Evolutionary conservation across 2,797 vertebrate species (phyloP), one percentile per base, ranked within the genome.

Genomic region (Urosaurus nigricauda): DNA sequence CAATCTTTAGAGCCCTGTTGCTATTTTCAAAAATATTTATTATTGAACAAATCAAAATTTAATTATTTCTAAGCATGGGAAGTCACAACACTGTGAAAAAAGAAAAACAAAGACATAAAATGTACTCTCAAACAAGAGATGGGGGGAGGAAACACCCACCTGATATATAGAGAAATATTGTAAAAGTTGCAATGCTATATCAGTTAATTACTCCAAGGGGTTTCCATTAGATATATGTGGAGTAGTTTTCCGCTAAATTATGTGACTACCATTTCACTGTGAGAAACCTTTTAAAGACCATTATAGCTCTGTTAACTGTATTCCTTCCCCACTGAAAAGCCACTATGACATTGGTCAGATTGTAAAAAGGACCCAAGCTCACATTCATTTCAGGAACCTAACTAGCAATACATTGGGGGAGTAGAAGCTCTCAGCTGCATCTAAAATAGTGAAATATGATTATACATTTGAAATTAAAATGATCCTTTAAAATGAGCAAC

Each of bases 211-310:
- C 83, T 83, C 88, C 90, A 43, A 63, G 87, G 87, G 90, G 84
- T 88, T 88, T 88, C 87, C 90, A 91, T 91, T 91, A 91, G 87
- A 86, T 88, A 86, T 88, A 88, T 86, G 79, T 65, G 86, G 79
- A 88, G 84, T 83, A 88, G 84, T 86, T 88, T 86, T 74, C 87
- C 86, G 73, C 79, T 40, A 88, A 88, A 88, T 91, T 91, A 91
- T 85, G 83, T 83, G 79, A 88, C 79, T 86, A 86, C 51, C 65
- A 86, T 85, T 83, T 91, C 90, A 63, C 84, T 86, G 90, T 88
- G 79, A 91, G 90, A 91, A 88, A 83, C 87, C 90, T 91, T 91
- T 91, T 91, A 91, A 91, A 79, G 84, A 88, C 79, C 90, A 86
- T 91, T 91, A 91, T 73, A 82, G 84, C 74, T 83, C 83, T 73